Conservation (phyloP, 2,797 vertebrate species). For the Myripristis murdjan region DNA sequence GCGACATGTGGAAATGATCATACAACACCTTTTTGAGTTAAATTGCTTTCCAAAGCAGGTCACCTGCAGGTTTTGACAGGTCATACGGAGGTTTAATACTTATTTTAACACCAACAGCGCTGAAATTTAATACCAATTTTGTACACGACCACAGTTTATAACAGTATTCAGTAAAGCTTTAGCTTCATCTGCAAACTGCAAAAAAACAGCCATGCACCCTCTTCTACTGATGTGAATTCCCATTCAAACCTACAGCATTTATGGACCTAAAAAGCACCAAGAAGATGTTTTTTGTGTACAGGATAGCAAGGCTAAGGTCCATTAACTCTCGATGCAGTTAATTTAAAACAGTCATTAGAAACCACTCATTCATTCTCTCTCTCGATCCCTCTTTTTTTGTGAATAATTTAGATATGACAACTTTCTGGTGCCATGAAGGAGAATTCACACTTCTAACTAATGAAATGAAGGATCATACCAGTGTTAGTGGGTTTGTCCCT, state of each 20-base stretch:
- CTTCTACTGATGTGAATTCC: conserved; percentile 5
- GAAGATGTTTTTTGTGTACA: conserved; percentile 29
- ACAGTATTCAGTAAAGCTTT: not conserved
- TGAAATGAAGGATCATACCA: conserved; percentile 45
- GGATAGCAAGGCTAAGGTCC: conserved; percentile 2
- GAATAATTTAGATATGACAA: conserved; percentile 57
- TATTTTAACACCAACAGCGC: not conserved
- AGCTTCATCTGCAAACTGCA: not conserved
- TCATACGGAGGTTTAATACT: not conserved
- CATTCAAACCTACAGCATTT: not conserved
- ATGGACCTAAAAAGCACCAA: not conserved
- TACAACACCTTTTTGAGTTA: conserved; percentile 1
- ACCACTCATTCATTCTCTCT: conserved; percentile 51
- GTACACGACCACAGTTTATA: not conserved
- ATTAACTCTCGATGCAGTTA: conserved; percentile 45
- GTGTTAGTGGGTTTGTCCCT: conserved; percentile 60
- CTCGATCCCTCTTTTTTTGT: conserved; percentile 64
- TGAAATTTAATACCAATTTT: not conserved
- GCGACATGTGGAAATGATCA: conserved; percentile 27
- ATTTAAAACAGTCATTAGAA: conserved; percentile 45
- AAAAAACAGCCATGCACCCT: not conserved
- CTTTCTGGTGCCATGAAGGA: conserved; percentile 49
- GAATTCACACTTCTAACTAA: conserved; percentile 58
- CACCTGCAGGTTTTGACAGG: not conserved
- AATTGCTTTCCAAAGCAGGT: conserved; percentile 2